Evolutionary conservation across 2,888 invertebrate genomes (phyloP).

Genomic region (Blera fallax): DNA sequence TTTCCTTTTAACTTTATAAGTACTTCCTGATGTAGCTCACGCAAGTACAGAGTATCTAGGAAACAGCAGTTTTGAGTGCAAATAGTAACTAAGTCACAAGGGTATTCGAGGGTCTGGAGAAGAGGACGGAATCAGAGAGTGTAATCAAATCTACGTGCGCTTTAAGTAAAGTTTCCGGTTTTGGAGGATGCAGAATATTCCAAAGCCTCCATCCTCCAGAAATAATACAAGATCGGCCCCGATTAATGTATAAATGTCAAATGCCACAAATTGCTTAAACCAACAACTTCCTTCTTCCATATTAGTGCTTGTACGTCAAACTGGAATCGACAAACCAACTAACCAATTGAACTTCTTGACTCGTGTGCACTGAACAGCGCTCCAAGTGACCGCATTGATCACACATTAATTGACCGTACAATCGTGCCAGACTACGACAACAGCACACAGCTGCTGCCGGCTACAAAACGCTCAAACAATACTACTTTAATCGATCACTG

Average conservation of each 20-base stretch:
- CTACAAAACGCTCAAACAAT: constrained; percentile 35
- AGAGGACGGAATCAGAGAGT: too few species aligned
- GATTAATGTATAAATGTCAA: constrained; percentile 34
- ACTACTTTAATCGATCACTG: constrained; percentile 59
- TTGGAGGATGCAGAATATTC: too few species aligned
- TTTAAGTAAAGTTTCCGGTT: too few species aligned
- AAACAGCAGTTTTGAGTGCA: too few species aligned
- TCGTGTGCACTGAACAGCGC: constrained; percentile 11
- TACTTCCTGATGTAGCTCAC: too few species aligned
- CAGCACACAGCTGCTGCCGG: constrained; percentile 55
- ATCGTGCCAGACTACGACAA: neutral
- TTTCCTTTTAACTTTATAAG: too few species aligned
- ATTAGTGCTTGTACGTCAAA: constrained; percentile 33
- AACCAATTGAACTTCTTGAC: constrained; percentile 61
- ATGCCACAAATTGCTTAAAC: constrained; percentile 33
- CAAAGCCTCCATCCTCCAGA: too few species aligned
- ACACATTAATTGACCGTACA: neutral
- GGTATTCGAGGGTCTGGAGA: too few species aligned
- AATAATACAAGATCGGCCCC: constrained; percentile 15
- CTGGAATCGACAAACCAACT: constrained; percentile 16
- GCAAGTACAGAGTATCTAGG: too few species aligned
- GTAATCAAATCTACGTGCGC: too few species aligned
- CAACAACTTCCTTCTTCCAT: constrained; percentile 58
- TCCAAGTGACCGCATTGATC: constrained; percentile 43
- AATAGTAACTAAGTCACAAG: too few species aligned